Evolutionary conservation across 2,113 vertebrate species (phyloP).

Genomic region (Gila orcuttii): DNA sequence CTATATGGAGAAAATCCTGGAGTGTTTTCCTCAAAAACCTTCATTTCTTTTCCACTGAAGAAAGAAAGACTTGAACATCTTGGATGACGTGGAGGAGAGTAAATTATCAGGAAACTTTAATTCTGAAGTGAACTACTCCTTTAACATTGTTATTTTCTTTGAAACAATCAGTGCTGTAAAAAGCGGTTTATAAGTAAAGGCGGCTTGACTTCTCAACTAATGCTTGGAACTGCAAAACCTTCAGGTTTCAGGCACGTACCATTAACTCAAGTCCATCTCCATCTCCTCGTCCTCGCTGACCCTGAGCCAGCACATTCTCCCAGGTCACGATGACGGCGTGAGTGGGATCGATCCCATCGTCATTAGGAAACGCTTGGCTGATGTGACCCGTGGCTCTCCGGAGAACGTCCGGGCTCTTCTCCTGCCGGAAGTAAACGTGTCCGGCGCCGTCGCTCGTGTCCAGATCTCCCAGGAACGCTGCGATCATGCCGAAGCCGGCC

Average conservation of each 20-base stretch:
- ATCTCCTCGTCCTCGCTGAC: conserved; percentile 60
- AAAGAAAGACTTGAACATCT: no score
- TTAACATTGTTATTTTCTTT: no score
- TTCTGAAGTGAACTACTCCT: no score
- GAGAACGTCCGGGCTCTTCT: conserved; percentile 72
- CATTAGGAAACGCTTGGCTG: conserved; percentile 78
- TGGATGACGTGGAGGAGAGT: no score
- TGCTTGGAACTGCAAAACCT: background rate
- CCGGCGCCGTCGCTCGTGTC: conserved; percentile 82
- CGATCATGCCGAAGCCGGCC: conserved; percentile 79
- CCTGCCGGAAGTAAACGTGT: conserved; percentile 83
- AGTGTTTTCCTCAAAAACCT: no score
- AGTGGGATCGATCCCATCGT: conserved; percentile 67
- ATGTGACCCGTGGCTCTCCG: conserved; percentile 71
- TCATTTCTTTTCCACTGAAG: no score
- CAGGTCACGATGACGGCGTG: conserved; percentile 84
- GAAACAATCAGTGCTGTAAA: no score
- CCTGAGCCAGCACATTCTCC: conserved; percentile 80
- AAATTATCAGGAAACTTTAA: no score
- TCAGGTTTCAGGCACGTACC: conserved; percentile 67
- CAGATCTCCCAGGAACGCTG: conserved; percentile 87
- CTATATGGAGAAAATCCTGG: no score
- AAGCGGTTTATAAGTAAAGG: no score
- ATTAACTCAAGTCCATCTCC: conserved; percentile 62
- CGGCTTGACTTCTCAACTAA: no score